Evolutionary conservation across 2,113 vertebrate genomes (phyloP), one percentile per base, ranked within the genome.

Genomic region (Kobus ellipsiprymnus): DNA sequence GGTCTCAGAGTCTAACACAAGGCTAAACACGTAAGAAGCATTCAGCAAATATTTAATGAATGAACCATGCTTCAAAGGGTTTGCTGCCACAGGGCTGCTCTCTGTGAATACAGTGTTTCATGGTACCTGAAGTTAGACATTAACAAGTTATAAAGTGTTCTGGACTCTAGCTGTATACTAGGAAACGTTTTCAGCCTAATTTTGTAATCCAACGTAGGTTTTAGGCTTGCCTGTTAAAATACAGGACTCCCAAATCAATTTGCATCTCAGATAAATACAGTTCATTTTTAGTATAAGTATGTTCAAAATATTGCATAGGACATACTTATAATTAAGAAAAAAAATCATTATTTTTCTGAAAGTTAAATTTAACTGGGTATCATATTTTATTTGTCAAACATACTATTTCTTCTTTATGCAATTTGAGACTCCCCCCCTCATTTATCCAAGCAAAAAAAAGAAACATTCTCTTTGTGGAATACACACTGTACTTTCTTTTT

Each of bases 41-140:
- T 54, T 83, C 67, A 67, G 78, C n/a, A 93, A 96, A 97, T 91
- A 80, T 94, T 91, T 94, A 96, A 92, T 74, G 21, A 91, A 90
- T 50, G 86, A 97, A 80, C 59, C 85, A 60, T 54, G 27, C 64
- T 96, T 97, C 88, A 87, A 91, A 98, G 21, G 25, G n/a, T 88
- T 92, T 91, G 44, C 55, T 94, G 67, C 48, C 44, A 40, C 60
- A 29, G 71, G 4, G 83, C 2, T 78, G 27, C 33, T 71, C n/a
- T 92, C 23, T 64, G 52, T 44, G 57, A 87, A 44, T 54, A 27
- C 48, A 92, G 25, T 46, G 25, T 57, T 88, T 74, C 80, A 87
- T 59, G 33, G 21, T 44, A 71, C 40, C 59, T 88, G 71, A 95
- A 67, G 54, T 82, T 90, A 90, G 77, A 36, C 71, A 59, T 93